Conservation (phyloP, 2,113 vertebrate species). For the Epinephelus lanceolatus region DNA sequence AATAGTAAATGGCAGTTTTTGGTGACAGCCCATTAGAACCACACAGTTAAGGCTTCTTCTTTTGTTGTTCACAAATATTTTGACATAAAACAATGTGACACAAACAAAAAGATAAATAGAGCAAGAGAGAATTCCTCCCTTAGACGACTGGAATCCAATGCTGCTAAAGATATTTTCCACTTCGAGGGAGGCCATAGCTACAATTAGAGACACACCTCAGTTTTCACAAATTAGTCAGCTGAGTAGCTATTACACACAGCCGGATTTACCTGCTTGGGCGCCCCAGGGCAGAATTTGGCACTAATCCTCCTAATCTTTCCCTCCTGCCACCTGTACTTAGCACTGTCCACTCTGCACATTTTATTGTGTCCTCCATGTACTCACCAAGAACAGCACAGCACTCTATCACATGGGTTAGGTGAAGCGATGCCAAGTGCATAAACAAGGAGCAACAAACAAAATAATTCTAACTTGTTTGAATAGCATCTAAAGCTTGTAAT, state of each 20-base stretch:
- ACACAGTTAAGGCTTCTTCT: neutral
- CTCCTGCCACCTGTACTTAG: constrained; percentile 6
- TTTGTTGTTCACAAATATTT: too few relatives aligned
- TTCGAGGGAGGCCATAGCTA: neutral
- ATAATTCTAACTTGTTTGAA: neutral
- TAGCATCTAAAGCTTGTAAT: neutral
- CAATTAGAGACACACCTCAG: neutral
- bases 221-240: neutral
- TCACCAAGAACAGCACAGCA: neutral
- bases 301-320: neutral
- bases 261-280: neutral
- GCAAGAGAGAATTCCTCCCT: neutral
- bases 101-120: neutral
- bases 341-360: neutral
- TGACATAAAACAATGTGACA: neutral
- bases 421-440: neutral
- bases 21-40: neutral
- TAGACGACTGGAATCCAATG: too few relatives aligned
- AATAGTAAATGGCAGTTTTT: neutral
- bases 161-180: neutral
- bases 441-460: neutral
- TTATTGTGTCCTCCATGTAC: neutral
- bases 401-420: neutral
- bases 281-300: neutral
- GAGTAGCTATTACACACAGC: neutral